These are phyloP conservation scores for Carterocephalus palaemon DNA, from an alignment of 2,888 invertebrate species.

Conservation along the genomic window DNA sequence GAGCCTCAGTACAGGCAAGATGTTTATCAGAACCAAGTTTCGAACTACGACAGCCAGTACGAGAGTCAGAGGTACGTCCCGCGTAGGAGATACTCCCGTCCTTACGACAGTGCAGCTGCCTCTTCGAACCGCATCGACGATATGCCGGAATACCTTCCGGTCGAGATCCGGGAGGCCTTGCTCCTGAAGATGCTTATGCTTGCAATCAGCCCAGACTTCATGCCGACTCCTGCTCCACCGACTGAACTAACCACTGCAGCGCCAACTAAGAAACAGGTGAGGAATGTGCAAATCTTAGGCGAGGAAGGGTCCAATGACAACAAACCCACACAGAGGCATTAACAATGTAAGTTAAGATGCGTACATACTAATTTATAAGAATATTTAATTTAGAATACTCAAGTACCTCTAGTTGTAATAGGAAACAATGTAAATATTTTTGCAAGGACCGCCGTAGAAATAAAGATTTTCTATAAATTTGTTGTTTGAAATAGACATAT, in stretches of 20 bases:
- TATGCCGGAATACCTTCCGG: constrained; percentile 81
- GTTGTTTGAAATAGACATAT: too few species aligned
- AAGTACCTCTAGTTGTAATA: constrained; percentile 23
- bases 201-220: constrained; percentile 82
- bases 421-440: constrained; percentile 27
- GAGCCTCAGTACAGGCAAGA: constrained; percentile 60
- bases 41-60: constrained; percentile 59
- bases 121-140: constrained; percentile 70
- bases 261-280: constrained; percentile 78
- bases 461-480: constrained; percentile 16
- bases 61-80: constrained; percentile 72
- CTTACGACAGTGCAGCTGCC: constrained; percentile 63
- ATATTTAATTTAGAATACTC: constrained; percentile 23
- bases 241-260: constrained; percentile 72
- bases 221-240: constrained; percentile 62
- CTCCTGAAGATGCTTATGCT: constrained; percentile 85
- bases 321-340: constrained; percentile 51
- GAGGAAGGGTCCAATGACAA: constrained; percentile 74
- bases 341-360: constrained; percentile 39
- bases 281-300: constrained; percentile 85
- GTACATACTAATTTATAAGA: constrained; percentile 3
- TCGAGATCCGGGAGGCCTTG: constrained; percentile 84
- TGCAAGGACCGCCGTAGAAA: constrained; percentile 18
- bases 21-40: constrained; percentile 57
- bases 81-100: constrained; percentile 58